These are phyloP conservation scores for Rousettus leschenaultii DNA, from an alignment of 2,113 vertebrate genomes.

Conservation along the genomic window DNA sequence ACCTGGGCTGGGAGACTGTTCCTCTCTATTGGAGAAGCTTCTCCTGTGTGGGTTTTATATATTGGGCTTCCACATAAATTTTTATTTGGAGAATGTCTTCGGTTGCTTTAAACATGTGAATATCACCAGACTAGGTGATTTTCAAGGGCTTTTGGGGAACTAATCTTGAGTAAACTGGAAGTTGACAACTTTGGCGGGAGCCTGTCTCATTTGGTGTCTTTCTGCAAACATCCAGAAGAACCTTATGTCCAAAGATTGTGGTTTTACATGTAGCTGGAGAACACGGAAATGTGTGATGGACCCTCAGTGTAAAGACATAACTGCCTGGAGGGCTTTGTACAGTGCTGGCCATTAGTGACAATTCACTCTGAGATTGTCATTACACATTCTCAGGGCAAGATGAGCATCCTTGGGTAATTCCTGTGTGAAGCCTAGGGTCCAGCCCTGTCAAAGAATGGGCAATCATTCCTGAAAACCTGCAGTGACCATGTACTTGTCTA, in stretches of 20 bases:
- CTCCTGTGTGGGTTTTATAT: not conserved
- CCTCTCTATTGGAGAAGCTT: not conserved
- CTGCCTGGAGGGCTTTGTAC: no score
- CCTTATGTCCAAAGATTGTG: no score
- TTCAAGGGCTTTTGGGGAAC: not conserved
- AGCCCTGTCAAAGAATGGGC: no score
- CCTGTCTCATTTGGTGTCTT: not conserved
- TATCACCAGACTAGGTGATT: not conserved
- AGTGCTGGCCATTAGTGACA: fast-evolving
- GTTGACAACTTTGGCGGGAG: not conserved
- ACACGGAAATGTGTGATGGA: fast-evolving
- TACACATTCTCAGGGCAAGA: not conserved
- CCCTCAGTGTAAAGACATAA: fast-evolving
- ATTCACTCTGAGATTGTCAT: not conserved
- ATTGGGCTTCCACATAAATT: not conserved
- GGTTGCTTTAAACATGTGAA: not conserved
- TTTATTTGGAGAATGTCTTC: not conserved
- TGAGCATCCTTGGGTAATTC: no score
- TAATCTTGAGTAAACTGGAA: not conserved
- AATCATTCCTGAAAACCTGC: not conserved
- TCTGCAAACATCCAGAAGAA: not conserved
- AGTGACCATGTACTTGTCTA: not conserved
- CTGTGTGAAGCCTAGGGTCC: not conserved
- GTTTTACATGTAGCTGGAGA: not conserved
- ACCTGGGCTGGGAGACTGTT: not conserved